Conservation (phyloP, 2,797 vertebrate genomes). For the Ctenopoma kingsleyae region DNA sequence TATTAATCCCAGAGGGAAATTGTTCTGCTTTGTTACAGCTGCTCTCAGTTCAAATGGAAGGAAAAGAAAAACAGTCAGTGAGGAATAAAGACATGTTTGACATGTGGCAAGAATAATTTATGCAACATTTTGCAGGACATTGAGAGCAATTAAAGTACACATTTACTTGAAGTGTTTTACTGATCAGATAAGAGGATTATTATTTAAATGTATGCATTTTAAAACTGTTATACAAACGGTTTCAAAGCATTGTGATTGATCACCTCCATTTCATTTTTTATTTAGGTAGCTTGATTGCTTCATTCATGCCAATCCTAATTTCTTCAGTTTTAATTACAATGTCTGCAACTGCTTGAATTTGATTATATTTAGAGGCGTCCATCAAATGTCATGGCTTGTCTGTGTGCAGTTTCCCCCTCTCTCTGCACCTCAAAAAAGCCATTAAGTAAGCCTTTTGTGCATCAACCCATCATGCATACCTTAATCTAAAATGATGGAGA, state of each 20-base stretch:
- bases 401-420: constrained; percentile 27
- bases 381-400: constrained; percentile 66
- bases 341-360: constrained; percentile 65
- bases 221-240: constrained; percentile 22
- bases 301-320: constrained; percentile 43
- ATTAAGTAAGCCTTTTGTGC: constrained; percentile 60
- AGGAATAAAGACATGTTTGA: no score
- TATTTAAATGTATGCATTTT: constrained; percentile 9
- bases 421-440: constrained; percentile 68
- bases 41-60: no score
- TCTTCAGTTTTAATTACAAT: constrained; percentile 65
- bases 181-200: not conserved
- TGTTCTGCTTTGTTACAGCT: no score
- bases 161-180: not conserved
- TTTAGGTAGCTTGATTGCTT: constrained; percentile 50
- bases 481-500: constrained; percentile 73
- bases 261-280: constrained; percentile 34
- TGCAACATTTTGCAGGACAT: constrained; percentile 1
- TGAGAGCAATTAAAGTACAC: not conserved
- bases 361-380: constrained; percentile 64
- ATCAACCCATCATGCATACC: constrained; percentile 74
- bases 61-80: no score
- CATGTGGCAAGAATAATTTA: not conserved
- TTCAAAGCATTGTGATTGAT: constrained; percentile 22
- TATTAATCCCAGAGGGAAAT: no score